Evolutionary conservation across 2,888 invertebrate genomes (phyloP).

Genomic region (Ophraella communa): DNA sequence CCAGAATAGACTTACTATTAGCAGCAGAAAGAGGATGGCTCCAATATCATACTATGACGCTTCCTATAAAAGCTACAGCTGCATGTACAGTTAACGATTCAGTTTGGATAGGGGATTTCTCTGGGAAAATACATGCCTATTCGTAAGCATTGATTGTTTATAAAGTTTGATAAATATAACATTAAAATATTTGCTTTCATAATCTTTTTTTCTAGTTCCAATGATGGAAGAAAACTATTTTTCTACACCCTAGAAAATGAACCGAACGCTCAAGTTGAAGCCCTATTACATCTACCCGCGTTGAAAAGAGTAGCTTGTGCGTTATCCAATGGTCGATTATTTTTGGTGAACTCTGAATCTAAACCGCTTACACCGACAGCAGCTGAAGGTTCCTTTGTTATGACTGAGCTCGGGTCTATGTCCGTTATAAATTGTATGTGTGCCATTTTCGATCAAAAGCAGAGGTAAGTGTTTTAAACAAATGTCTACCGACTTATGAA

Average conservation of each 20-base stretch:
- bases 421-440: conserved; percentile 73
- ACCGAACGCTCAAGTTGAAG: conserved; percentile 71
- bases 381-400: conserved; percentile 77
- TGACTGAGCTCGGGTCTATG: conserved; percentile 78
- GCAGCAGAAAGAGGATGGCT: conserved; percentile 65
- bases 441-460: conserved; percentile 61
- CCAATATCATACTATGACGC: conserved; percentile 66
- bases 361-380: conserved; percentile 67
- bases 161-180: background rate
- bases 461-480: conserved; percentile 50
- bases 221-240: conserved; percentile 66
- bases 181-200: background rate
- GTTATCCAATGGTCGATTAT: conserved; percentile 78
- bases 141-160: conserved; percentile 60
- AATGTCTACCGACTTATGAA: too few species aligned
- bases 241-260: conserved; percentile 73
- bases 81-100: conserved; percentile 77
- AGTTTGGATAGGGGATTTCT: conserved; percentile 90
- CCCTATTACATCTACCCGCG: conserved; percentile 70
- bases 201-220: conserved; percentile 56
- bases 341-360: conserved; percentile 71
- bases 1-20: conserved; percentile 68
- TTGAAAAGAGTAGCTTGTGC: conserved; percentile 82
- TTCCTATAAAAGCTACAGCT: conserved; percentile 70
- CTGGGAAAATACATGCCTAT: conserved; percentile 85